Evolutionary conservation across 2,888 invertebrate species (phyloP).

Genomic region (Hymenopus coronatus): DNA sequence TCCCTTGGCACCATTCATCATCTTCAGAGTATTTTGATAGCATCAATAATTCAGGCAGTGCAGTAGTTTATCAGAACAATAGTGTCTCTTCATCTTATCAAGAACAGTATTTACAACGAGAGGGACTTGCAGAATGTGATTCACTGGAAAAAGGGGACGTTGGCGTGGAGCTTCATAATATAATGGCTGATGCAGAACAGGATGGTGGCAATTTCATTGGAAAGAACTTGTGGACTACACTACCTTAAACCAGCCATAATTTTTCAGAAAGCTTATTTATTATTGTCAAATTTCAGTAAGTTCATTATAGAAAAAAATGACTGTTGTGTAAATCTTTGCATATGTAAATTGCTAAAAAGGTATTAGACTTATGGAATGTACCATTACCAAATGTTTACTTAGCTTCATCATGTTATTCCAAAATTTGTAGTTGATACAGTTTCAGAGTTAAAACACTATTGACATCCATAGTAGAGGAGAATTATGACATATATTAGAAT

Average conservation of each 20-base stretch:
- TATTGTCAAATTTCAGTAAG: not conserved
- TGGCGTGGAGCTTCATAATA: not conserved
- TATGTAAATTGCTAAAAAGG: not conserved
- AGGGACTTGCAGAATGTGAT: constrained; percentile 58
- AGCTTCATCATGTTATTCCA: not conserved
- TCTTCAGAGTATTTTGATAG: constrained; percentile 61
- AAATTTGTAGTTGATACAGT: not conserved
- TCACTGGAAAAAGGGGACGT: constrained; percentile 49
- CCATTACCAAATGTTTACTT: not conserved
- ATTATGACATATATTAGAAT: not conserved
- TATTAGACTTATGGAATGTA: not conserved
- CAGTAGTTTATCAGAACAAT: constrained; percentile 44
- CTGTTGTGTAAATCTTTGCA: not conserved
- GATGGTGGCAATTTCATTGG: not conserved
- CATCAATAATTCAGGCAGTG: constrained; percentile 53
- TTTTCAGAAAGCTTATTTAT: not conserved
- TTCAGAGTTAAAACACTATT: not conserved
- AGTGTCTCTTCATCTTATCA: constrained; percentile 45
- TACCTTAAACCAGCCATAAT: not conserved
- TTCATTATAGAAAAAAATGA: not conserved
- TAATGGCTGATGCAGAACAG: not conserved
- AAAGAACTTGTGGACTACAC: not conserved
- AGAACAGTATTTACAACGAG: constrained; percentile 37
- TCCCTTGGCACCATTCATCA: constrained; percentile 26
- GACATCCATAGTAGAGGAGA: not conserved